Evolutionary conservation across 2,888 invertebrate genomes (phyloP), one percentile per base, ranked within the genome.

Genomic region (Mimas tiliae): DNA sequence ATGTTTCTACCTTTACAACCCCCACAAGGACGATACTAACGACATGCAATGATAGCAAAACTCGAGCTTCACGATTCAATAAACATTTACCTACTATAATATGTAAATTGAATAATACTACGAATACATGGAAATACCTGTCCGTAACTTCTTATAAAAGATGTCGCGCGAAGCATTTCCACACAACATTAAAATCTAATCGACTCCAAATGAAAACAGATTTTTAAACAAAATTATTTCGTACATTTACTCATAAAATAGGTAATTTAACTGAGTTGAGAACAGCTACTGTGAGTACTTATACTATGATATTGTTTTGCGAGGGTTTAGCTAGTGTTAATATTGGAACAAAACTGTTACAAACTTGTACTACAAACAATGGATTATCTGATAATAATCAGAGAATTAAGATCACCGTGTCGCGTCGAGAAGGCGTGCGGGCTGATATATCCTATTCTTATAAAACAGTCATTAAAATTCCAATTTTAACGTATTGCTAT

Each of bases 81-180:
- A n/a, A n/a, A n/a, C n/a, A n/a, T n/a, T n/a, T n/a, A n/a, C n/a
- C n/a, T n/a, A n/a, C n/a, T n/a, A n/a, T n/a, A n/a, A n/a, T n/a
- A n/a, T n/a, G n/a, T n/a, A n/a, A n/a, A n/a, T n/a, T n/a, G n/a
- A 27, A 27, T 3, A 27, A 27, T 27, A 27, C 27, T 27, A 4
- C 27, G 1, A 27, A 1, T 3, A 27, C 27, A 27, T 27, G 1
- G 27, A 27, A 58, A 63, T 86, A 89, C 91, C 90, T 90, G 91
- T 67, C 88, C 84, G 76, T 90, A 91, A 70, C 83, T 85, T 82
- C 90, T 86, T 78, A 91, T 85, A 75, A 92, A 91, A 68, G 93
- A 91, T 67, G 93, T 87, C 48, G 90, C 92, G 67, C 93, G 92
- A 74, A 91, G 82, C 93, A 93, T 93, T 76, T 81, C 72, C 74